Percentiles rank a stretch among this genome's conserved stretches.
Conservation (phyloP, 2,113 vertebrate species). For the Phyllostomus discolor region DNA sequence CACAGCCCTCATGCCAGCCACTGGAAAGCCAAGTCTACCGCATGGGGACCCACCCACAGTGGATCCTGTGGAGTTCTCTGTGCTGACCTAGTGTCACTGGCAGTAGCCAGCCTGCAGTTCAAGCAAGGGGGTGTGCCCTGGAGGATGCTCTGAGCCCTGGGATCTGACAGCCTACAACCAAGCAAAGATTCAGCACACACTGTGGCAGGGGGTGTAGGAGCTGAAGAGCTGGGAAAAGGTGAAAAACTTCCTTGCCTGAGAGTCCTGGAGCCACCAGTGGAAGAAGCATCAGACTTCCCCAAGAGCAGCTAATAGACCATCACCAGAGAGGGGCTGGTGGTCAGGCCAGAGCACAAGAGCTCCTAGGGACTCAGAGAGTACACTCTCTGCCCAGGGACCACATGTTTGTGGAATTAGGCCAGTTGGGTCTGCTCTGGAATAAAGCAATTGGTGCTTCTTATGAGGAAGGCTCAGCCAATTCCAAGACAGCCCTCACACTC, state of each 20-base stretch:
- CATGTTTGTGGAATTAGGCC: neutral
- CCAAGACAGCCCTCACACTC: neutral
- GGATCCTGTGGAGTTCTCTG: constrained; percentile 85
- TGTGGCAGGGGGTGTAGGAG: constrained; percentile 78
- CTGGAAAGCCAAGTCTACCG: constrained; percentile 87
- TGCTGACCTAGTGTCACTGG: constrained; percentile 81
- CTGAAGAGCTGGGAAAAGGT: constrained; percentile 61
- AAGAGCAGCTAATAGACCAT: constrained; percentile 90
- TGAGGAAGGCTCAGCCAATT: neutral
- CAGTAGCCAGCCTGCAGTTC: constrained; percentile 74
- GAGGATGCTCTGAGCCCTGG: constrained; percentile 81
- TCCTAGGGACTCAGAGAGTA: constrained; percentile 47
- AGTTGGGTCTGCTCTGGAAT: neutral
- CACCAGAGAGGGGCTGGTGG: constrained; percentile 83
- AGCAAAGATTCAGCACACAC: constrained; percentile 78
- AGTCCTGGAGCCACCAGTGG: constrained; percentile 86
- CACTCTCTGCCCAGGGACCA: neutral
- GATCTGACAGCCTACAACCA: constrained; percentile 81
- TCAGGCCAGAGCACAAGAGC: constrained; percentile 58
- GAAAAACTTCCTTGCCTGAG: constrained; percentile 88
- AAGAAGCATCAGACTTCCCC: constrained; percentile 87
- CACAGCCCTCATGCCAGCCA: neutral
- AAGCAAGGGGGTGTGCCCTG: neutral
- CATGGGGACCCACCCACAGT: constrained; percentile 82
- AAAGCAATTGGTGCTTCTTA: neutral